These are phyloP conservation scores for Emberiza fucata DNA, from an alignment of 2,113 vertebrate genomes.

Conservation along the genomic window DNA sequence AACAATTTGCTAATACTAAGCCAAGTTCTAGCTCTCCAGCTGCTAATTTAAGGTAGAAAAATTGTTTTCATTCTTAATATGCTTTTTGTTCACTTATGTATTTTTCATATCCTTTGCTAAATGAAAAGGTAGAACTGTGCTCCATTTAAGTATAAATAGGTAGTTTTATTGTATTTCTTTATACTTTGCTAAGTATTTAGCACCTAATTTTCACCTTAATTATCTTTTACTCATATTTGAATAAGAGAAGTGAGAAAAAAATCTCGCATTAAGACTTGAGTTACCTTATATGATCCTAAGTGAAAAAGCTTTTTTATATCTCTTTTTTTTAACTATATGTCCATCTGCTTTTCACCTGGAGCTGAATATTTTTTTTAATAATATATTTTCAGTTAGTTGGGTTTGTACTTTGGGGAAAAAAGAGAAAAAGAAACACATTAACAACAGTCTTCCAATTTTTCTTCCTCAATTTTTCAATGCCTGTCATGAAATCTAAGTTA, in stretches of 20 bases:
- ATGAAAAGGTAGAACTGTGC: neutral
- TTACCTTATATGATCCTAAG: neutral
- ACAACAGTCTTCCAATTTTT: neutral
- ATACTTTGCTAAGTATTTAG: neutral
- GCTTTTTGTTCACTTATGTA: neutral
- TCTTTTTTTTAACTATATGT: neutral
- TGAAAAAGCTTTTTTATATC: neutral
- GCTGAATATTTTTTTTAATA: fast-evolving
- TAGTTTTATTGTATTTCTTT: neutral
- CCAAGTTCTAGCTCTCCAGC: neutral
- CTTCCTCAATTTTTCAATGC: neutral
- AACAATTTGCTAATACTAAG: neutral
- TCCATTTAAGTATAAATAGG: neutral
- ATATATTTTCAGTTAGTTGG: neutral
- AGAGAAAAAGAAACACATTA: neutral
- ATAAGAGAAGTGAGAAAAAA: neutral
- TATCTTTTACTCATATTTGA: neutral
- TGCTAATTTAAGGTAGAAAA: slow-evolving; percentile 21
- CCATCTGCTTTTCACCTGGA: neutral
- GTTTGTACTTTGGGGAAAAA: neutral
- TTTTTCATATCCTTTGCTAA: neutral
- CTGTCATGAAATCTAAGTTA: neutral
- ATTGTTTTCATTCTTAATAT: neutral
- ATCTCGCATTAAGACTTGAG: neutral
- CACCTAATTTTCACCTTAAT: neutral